Evolutionary conservation across 2,797 vertebrate genomes (phyloP).

Genomic region (Dendrocincla tyrannina): DNA sequence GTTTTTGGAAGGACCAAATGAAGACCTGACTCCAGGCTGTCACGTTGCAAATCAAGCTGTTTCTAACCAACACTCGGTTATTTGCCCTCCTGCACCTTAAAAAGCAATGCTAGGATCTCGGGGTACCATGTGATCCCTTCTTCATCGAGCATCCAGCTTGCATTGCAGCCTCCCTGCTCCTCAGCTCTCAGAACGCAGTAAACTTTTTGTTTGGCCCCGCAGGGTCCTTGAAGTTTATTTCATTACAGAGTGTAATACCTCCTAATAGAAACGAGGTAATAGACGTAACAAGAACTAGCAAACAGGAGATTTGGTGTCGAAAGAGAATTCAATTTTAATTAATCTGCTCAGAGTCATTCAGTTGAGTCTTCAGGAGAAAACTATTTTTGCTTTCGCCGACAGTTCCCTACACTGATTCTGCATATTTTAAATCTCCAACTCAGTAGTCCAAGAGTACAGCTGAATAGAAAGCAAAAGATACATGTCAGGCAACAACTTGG

Average conservation of each 20-base stretch:
- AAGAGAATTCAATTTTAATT: slow-evolving; percentile 74
- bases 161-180: not conserved
- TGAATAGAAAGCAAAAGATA: slow-evolving; percentile 35
- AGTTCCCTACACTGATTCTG: not conserved
- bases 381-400: not conserved
- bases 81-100: not conserved
- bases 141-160: not conserved
- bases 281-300: slow-evolving; percentile 53
- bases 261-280: slow-evolving; percentile 62
- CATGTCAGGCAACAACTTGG: not conserved
- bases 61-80: not conserved
- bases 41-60: not conserved
- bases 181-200: slow-evolving; percentile 13
- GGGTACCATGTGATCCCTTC: not conserved
- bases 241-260: slow-evolving; percentile 52
- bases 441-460: not conserved
- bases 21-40: not conserved
- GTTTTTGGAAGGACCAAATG: not conserved
- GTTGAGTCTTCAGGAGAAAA: slow-evolving; percentile 57
- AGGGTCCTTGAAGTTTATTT: slow-evolving; percentile 52
- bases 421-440: not conserved
- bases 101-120: not conserved
- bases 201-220: slow-evolving; percentile 34
- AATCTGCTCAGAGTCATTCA: slow-evolving; percentile 70
- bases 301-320: slow-evolving; percentile 65